Percentiles rank a stretch among this genome's conserved stretches.
These are phyloP conservation scores for Parapsyche elsis DNA, from an alignment of 1,140 invertebrate genomes.

Conservation along the genomic window DNA sequence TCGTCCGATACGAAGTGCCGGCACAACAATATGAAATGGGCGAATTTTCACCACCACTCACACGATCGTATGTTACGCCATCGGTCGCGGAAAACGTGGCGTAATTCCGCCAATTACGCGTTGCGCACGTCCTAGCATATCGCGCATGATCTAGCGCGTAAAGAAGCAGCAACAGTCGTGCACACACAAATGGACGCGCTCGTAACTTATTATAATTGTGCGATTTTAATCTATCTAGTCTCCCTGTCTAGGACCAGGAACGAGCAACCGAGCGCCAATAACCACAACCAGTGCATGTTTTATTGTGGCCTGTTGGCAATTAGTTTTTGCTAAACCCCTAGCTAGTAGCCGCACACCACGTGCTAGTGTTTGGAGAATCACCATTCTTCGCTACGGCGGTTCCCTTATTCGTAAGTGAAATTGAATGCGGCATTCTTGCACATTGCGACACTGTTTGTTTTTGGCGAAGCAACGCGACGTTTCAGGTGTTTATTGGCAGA, in stretches of 20 bases:
- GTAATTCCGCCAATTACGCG: conserved; percentile 25
- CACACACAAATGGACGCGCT: not conserved
- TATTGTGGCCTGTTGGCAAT: conserved; percentile 9
- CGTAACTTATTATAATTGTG: conserved; percentile 40
- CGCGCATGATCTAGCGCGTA: not conserved
- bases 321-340: conserved; percentile 21
- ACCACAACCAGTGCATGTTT: conserved; percentile 3
- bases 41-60: too few species aligned
- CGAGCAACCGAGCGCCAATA: not conserved
- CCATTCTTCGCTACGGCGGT: not conserved
- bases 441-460: not conserved
- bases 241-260: not conserved
- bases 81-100: not conserved
- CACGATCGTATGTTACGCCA: not conserved
- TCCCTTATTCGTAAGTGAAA: conserved; percentile 27
- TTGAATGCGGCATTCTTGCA: conserved; percentile 32
- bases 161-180: not conserved
- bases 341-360: conserved; percentile 6
- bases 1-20: too few species aligned
- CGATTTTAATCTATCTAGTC: conserved; percentile 24
- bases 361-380: not conserved
- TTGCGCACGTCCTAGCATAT: not conserved
- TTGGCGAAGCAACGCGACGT: not conserved
- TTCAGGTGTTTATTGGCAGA: conserved; percentile 19
- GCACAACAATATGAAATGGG: too few species aligned